Evolutionary conservation across 2,888 invertebrate species (phyloP), one percentile per base, ranked within the genome.

Genomic region (Auanema freiburgensis): DNA sequence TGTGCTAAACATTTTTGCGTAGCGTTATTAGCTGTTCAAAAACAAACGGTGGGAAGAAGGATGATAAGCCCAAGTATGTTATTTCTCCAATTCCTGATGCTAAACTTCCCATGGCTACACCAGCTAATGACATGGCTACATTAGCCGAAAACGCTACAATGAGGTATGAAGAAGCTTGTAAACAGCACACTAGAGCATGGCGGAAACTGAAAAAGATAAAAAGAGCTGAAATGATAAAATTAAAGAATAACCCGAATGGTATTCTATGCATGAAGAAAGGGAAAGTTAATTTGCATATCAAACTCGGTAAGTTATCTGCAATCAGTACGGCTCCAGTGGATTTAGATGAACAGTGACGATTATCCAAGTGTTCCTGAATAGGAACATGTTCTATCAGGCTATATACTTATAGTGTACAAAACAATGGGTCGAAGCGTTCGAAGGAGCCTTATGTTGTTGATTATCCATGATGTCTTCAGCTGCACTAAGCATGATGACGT

Each of bases 401-500:
- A 21, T 52, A 18, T 21, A 52, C 6, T 16, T 10, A 46, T 21
- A 46, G 3, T n/a, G n/a, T 18, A 46, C 21, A 10, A 21, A 46
- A 10, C 46, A 46, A 21, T 46, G 46, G 4, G 3, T 18, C 10
- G 46, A 5, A 16, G 46, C 46, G 23, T 57, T 33, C 10, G 43
- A 43, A 3, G 24, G 23, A 8, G 57, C n/a, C 18, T 57, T 63
- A 60, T 74, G 66, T 42, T 74, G 67, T 54, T 79, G 74, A 33
- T 64, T 56, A 62, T 72, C 79, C 74, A 67, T 87, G 79, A 92
- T 90, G 83, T 92, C 91, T 83, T 90, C 89, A 0, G 92, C 92
- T 2, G 91, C 91, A 82, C 90, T 90, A 59, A 92, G 85, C 91
- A 92, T 92, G 42, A 92, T 90, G 46, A 92, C 91, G 84, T 92